Conservation (phyloP, 1,140 invertebrate species). For the Parasteatoda tepidariorum region DNA sequence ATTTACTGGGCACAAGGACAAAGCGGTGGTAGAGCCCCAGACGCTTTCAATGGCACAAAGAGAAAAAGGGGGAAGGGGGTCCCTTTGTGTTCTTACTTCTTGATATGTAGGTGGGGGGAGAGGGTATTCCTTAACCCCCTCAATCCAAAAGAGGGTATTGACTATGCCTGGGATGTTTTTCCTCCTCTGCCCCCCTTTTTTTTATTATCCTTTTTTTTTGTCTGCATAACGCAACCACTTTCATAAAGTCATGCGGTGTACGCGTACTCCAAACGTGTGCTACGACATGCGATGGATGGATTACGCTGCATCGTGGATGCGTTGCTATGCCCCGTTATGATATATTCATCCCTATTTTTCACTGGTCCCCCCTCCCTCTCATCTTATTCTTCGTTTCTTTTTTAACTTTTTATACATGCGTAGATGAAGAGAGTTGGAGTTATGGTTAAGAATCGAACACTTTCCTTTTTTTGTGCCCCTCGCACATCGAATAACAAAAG, state of each 20-base stretch:
- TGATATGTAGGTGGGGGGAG: neutral
- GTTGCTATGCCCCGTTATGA: neutral
- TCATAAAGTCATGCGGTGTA: conserved; percentile 37
- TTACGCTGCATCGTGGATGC: conserved; percentile 10
- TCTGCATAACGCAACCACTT: neutral
- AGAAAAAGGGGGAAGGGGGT: neutral
- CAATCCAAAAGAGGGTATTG: neutral
- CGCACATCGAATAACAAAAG: too few species aligned
- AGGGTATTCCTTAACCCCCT: conserved; percentile 13
- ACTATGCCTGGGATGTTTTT: conserved; percentile 20
- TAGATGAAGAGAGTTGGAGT: too few species aligned
- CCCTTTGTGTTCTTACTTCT: conserved; percentile 14
- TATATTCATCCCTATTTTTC: too few species aligned
- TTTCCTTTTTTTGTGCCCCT: too few species aligned
- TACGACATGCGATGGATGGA: conserved; percentile 25
- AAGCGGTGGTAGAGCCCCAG: conserved; percentile 9
- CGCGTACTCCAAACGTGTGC: conserved; percentile 17
- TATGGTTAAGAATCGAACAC: too few species aligned
- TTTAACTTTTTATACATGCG: too few species aligned
- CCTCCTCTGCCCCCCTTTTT: neutral
- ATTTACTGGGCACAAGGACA: conserved; percentile 36
- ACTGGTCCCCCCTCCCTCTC: too few species aligned
- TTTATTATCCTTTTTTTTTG: too few species aligned
- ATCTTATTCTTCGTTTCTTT: too few species aligned
- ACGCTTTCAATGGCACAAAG: too few species aligned